phyloP scores from a whole-genome alignment of 2,797 vertebrate species.

The Carduelis carduelis region DNA sequence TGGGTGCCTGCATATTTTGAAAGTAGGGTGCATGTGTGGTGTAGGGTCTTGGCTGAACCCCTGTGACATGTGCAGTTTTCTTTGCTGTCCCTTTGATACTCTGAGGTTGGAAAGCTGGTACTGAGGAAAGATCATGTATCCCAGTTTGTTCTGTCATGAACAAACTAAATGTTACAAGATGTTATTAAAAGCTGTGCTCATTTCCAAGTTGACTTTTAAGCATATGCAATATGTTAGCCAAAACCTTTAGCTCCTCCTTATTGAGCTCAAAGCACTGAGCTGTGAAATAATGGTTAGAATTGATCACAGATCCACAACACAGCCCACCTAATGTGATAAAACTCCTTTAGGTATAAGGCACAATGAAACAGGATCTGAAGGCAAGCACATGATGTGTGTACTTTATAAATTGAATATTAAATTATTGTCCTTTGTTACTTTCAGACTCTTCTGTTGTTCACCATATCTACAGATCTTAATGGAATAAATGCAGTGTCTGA shows the following conservation, averaged over 20 bases:
- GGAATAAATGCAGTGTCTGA: slow-evolving; percentile 26
- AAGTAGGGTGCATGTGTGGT: neutral
- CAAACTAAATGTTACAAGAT: neutral
- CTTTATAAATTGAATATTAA: neutral
- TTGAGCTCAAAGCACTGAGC: slow-evolving; percentile 18
- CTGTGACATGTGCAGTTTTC: neutral
- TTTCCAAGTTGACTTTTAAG: neutral
- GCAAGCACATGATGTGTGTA: neutral
- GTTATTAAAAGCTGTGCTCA: neutral
- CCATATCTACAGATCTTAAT: slow-evolving; percentile 20
- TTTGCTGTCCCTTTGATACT: neutral
- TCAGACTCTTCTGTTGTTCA: slow-evolving; percentile 20
- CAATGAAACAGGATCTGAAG: neutral
- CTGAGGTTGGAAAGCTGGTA: neutral
- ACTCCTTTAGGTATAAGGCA: neutral
- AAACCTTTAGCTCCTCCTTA: slow-evolving; percentile 34
- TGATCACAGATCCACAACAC: slow-evolving; percentile 13
- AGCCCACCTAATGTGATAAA: slow-evolving; percentile 6
- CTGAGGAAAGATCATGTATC: neutral
- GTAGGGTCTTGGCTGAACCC: neutral
- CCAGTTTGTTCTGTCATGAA: neutral
- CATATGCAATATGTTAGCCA: slow-evolving; percentile 4
- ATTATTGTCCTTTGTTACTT: slow-evolving; percentile 29
- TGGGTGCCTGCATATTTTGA: neutral
- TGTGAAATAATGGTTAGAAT: slow-evolving; percentile 53